phyloP scores from a whole-genome alignment of 2,888 invertebrate genomes.

The Drosophila suboccidentalis region DNA sequence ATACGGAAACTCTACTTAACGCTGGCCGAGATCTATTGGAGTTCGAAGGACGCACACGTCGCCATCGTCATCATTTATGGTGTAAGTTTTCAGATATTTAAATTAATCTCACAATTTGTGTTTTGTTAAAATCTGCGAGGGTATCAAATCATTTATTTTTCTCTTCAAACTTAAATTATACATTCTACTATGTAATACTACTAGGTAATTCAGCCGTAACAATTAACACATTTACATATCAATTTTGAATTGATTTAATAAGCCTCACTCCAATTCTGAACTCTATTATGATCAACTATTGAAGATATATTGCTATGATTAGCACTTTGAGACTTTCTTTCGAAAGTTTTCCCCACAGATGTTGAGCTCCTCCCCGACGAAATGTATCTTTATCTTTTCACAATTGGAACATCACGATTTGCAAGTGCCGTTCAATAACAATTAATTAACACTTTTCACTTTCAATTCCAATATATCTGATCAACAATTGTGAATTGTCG shows the following conservation, averaged over 20 bases:
- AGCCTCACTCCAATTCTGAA: conserved; percentile 38
- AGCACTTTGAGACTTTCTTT: conserved; percentile 60
- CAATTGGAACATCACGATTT: conserved; percentile 76
- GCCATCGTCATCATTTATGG: conserved; percentile 71
- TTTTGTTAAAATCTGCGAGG: neutral
- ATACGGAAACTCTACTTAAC: conserved; percentile 47
- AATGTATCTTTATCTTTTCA: conserved; percentile 29
- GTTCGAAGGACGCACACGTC: conserved; percentile 74
- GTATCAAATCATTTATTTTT: neutral
- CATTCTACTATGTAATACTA: conserved; percentile 34
- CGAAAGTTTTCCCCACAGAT: conserved; percentile 61
- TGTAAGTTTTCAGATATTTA: conserved; percentile 48
- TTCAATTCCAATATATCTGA: conserved; percentile 59
- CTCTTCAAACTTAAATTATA: neutral
- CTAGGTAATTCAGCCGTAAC: conserved; percentile 23
- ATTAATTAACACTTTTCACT: conserved; percentile 83
- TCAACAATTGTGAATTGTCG: conserved; percentile 49
- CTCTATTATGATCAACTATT: conserved; percentile 6
- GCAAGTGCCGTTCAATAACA: conserved; percentile 39
- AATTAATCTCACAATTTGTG: neutral
- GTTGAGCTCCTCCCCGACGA: conserved; percentile 12
- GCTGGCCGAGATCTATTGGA: conserved; percentile 66
- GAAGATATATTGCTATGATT: conserved; percentile 34
- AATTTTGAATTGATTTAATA: conserved; percentile 16
- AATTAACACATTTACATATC: conserved; percentile 43